Percentiles rank a stretch among this genome's conserved stretches.
These are phyloP conservation scores for Dryobotodes eremita DNA, from an alignment of 2,888 invertebrate genomes.

Conservation along the genomic window DNA sequence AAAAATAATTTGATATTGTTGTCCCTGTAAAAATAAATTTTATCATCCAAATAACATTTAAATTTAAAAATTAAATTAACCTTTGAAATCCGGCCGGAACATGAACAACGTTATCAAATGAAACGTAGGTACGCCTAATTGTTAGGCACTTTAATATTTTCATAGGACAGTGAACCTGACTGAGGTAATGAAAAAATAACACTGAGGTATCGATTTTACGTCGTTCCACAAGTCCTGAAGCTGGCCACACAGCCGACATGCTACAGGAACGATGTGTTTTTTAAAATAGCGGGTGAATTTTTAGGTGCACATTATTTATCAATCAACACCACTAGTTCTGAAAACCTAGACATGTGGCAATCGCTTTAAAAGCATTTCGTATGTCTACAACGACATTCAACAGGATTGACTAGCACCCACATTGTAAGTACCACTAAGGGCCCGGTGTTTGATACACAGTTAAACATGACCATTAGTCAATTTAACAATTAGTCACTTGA, in stretches of 20 bases:
- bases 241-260: neutral
- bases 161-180: conserved; percentile 44
- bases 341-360: too few species aligned
- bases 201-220: conserved; percentile 40
- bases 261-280: neutral
- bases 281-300: neutral
- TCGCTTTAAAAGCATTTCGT: too few species aligned
- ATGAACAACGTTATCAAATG: conserved; percentile 43
- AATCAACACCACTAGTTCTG: too few species aligned
- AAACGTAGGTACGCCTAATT: conserved; percentile 29
- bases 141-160: conserved; percentile 40
- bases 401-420: too few species aligned
- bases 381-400: too few species aligned
- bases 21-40: conserved; percentile 39
- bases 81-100: conserved; percentile 30
- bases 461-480: too few species aligned
- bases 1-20: conserved; percentile 20
- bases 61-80: conserved; percentile 29
- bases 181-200: conserved; percentile 57
- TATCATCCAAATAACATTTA: conserved; percentile 39
- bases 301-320: too few species aligned
- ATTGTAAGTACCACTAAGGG: too few species aligned
- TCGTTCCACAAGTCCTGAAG: conserved; percentile 6
- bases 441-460: too few species aligned
- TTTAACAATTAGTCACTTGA: too few species aligned